phyloP scores from a whole-genome alignment of 1,140 invertebrate species.

The Dendroctonus ponderosae region DNA sequence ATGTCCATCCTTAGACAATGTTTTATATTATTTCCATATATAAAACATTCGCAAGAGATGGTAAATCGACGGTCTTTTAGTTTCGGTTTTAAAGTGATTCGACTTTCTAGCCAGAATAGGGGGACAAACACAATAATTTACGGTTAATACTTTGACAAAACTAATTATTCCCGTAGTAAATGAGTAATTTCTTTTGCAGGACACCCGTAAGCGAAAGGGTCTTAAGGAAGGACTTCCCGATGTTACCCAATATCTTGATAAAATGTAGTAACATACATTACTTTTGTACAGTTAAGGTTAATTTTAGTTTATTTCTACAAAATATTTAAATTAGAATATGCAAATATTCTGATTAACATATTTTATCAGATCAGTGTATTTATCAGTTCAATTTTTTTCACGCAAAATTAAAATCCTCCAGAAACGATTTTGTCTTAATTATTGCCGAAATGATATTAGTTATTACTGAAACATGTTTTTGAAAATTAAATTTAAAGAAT shows the following conservation, averaged over 20 bases:
- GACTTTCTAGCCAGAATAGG: slow-evolving; percentile 53
- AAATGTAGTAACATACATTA: slow-evolving; percentile 71
- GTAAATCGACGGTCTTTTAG: slow-evolving; percentile 53
- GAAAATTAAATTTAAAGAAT: no score
- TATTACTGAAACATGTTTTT: no score
- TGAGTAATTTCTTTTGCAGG: slow-evolving; percentile 57
- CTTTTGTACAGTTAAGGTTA: slow-evolving; percentile 38
- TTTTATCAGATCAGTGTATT: no score
- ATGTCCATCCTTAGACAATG: slow-evolving; percentile 42
- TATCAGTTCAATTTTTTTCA: no score
- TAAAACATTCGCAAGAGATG: slow-evolving; percentile 41
- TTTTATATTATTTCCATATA: slow-evolving; percentile 21
- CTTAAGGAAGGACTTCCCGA: slow-evolving; percentile 96
- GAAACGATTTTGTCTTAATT: no score
- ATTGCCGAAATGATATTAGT: no score
- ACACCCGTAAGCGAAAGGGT: slow-evolving; percentile 98
- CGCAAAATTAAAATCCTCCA: no score
- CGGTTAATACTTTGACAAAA: slow-evolving; percentile 7
- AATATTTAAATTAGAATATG: no score
- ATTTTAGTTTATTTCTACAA: no score
- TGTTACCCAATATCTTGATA: slow-evolving; percentile 88
- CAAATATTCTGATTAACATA: no score
- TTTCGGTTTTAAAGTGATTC: slow-evolving; percentile 50
- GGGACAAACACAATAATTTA: slow-evolving; percentile 50
- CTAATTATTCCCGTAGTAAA: not conserved